phyloP scores from a whole-genome alignment of 30 jellyfish, hydroid and myxozoan genomes.

The Hydractinia symbiolongicarpus region DNA sequence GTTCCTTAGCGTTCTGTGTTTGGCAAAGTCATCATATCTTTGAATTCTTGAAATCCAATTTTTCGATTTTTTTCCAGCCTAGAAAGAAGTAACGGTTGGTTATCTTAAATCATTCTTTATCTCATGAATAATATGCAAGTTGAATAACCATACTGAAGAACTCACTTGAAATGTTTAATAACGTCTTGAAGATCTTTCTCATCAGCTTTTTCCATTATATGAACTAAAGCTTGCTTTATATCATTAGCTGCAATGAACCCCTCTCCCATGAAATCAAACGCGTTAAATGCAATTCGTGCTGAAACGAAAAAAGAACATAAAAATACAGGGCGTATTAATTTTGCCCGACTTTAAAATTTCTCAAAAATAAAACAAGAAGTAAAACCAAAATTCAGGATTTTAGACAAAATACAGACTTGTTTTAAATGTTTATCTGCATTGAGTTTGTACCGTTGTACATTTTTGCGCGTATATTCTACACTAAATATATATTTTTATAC shows the following conservation, averaged over 20 bases:
- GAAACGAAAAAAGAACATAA: background rate
- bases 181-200: background rate
- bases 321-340: background rate
- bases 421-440: no score
- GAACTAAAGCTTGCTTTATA: slow-evolving; percentile 25
- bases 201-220: slow-evolving; percentile 30
- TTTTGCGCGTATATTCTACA: no score
- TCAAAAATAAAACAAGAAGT: background rate
- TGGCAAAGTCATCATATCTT: slow-evolving; percentile 15
- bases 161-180: slow-evolving; percentile 26
- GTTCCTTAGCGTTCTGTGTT: no score
- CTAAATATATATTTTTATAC: no score
- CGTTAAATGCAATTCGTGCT: slow-evolving; percentile 38
- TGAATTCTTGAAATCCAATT: slow-evolving; percentile 2
- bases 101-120: background rate
- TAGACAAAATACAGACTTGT: no score
- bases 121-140: background rate
- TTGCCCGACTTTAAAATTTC: background rate
- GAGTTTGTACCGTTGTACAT: no score
- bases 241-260: slow-evolving; percentile 40
- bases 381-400: background rate
- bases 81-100: background rate
- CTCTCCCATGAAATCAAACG: slow-evolving; percentile 39
- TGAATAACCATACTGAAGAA: background rate
- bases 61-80: slow-evolving; percentile 23